A percentile compares a stretch with the other conserved stretches of the same genome.
Conservation (phyloP, 1,140 invertebrate species). For the Bombus haemorrhoidalis region DNA sequence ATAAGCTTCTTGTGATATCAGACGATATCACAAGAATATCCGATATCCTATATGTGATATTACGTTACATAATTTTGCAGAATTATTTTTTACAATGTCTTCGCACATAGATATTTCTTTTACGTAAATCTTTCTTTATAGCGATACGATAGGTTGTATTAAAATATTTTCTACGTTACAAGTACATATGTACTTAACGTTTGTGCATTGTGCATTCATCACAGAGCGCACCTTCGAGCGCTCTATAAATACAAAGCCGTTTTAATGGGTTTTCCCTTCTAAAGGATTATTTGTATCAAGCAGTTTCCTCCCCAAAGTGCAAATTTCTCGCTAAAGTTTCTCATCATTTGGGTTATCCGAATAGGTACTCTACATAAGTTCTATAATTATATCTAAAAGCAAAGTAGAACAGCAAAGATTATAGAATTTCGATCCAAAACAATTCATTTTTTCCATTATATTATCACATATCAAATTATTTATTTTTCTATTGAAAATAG, state of each 20-base stretch:
- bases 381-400: neutral
- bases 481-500: no score
- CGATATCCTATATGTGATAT: neutral
- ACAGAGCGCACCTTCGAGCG: neutral
- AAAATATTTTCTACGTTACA: neutral
- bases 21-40: no score
- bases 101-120: neutral
- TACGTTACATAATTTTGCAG: neutral
- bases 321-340: neutral
- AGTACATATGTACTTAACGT: neutral
- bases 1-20: neutral
- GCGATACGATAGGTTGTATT: neutral
- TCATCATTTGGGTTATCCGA: neutral
- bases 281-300: constrained; percentile 17
- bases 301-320: neutral
- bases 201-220: neutral
- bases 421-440: neutral
- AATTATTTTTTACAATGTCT: neutral
- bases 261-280: neutral
- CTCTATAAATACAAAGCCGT: neutral
- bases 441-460: no score
- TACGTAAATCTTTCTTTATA: neutral
- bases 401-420: neutral
- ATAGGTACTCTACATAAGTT: neutral
- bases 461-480: no score